phyloP scores from a whole-genome alignment of 2,113 vertebrate genomes.

The Corydoras maculifer region DNA sequence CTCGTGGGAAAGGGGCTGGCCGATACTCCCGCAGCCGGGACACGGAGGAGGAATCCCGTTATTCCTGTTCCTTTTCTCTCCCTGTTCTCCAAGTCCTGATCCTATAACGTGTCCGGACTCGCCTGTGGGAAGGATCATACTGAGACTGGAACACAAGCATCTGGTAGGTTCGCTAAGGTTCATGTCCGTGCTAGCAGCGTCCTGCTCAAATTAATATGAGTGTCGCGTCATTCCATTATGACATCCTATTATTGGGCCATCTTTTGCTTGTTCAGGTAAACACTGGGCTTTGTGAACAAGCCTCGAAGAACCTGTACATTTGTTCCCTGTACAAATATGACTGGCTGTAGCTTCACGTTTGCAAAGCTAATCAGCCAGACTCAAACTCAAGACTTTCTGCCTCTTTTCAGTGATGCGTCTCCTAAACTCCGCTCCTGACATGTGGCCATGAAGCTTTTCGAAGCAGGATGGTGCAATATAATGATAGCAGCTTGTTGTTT shows the following conservation, averaged over 20 bases:
- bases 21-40: constrained; percentile 42
- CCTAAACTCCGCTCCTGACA: too few relatives aligned
- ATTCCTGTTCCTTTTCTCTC: constrained; percentile 42
- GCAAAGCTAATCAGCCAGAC: too few relatives aligned
- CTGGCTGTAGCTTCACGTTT: background rate
- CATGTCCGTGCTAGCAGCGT: background rate
- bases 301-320: background rate
- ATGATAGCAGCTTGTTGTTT: constrained; percentile 4
- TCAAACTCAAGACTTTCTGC: too few relatives aligned
- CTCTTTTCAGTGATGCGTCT: too few relatives aligned
- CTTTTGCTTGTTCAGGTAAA: background rate
- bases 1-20: constrained; percentile 44
- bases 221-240: constrained; percentile 9
- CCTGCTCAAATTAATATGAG: background rate
- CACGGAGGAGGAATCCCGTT: constrained; percentile 38
- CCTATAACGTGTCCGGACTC: constrained; percentile 32
- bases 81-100: constrained; percentile 33
- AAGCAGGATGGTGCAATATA: constrained; percentile 7
- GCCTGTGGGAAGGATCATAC: constrained; percentile 20
- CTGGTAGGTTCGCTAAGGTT: background rate
- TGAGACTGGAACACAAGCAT: constrained; percentile 22
- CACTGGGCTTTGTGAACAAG: background rate
- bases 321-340: background rate
- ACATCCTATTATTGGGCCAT: constrained; percentile 2
- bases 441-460: background rate